Percentiles rank a stretch among this genome's conserved stretches.
These are phyloP conservation scores for Lampropteryx suffumata DNA, from an alignment of 2,888 invertebrate genomes.

Conservation along the genomic window DNA sequence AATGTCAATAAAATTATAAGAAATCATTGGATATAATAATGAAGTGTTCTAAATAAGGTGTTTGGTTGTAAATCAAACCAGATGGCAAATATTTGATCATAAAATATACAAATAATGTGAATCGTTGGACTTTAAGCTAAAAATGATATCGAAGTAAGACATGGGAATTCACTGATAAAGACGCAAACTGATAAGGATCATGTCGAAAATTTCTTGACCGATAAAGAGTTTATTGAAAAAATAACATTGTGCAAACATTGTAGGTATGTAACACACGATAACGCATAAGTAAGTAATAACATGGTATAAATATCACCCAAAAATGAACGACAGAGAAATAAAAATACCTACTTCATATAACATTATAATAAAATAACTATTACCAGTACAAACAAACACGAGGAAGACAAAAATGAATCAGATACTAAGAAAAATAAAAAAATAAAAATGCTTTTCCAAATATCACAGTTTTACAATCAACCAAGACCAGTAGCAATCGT, in stretches of 20 bases:
- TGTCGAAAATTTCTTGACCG: constrained; percentile 44
- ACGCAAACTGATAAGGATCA: constrained; percentile 35
- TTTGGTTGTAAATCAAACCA: constrained; percentile 24
- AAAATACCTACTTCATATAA: no score
- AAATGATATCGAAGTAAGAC: constrained; percentile 27
- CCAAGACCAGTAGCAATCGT: constrained; percentile 17
- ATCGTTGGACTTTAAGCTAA: constrained; percentile 12
- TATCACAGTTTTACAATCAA: neutral
- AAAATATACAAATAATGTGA: constrained; percentile 8
- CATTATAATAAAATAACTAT: no score
- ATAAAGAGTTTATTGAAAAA: constrained; percentile 31
- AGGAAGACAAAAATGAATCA: neutral
- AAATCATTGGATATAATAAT: constrained; percentile 19
- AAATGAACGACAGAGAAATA: no score
- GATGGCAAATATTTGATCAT: constrained; percentile 30
- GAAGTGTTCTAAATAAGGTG: constrained; percentile 18
- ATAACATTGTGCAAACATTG: neutral
- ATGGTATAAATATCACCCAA: no score
- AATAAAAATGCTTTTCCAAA: neutral
- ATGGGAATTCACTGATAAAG: constrained; percentile 41
- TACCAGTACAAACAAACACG: no score
- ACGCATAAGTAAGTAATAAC: neutral
- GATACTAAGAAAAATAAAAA: neutral
- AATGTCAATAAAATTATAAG: constrained; percentile 26
- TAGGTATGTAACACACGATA: neutral